These are phyloP conservation scores for Zaprionus nigranus DNA, from an alignment of 1,140 invertebrate genomes.

Conservation along the genomic window DNA sequence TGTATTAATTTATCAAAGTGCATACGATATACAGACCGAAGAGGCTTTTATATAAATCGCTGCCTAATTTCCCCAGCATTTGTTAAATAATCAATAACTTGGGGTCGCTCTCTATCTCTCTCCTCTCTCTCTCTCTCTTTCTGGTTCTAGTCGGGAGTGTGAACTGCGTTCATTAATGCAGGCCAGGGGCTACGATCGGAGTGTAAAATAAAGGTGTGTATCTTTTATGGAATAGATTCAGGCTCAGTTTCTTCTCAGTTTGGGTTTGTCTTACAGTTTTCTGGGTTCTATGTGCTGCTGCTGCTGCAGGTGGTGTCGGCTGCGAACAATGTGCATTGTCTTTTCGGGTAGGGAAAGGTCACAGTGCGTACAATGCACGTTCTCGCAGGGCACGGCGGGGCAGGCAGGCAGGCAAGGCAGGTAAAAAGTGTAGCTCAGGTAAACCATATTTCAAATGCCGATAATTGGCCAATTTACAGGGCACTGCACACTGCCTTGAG, in stretches of 20 bases:
- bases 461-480: conserved; percentile 79
- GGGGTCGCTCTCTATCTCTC: background rate
- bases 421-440: conserved; percentile 55
- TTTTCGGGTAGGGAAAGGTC: conserved; percentile 56
- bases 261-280: conserved; percentile 2
- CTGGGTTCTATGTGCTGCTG: background rate
- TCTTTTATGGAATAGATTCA: conserved; percentile 62
- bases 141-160: conserved; percentile 56
- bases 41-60: conserved; percentile 75
- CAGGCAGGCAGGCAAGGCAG: background rate
- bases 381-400: background rate
- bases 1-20: conserved; percentile 82
- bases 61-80: conserved; percentile 77
- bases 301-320: conserved; percentile 3
- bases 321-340: conserved; percentile 3
- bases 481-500: background rate
- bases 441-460: conserved; percentile 78
- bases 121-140: background rate
- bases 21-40: conserved; percentile 35
- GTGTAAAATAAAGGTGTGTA: conserved; percentile 81
- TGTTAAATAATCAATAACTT: conserved; percentile 79
- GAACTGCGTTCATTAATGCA: conserved; percentile 75
- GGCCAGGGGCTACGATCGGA: conserved; percentile 15
- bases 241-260: conserved; percentile 45
- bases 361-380: conserved; percentile 66